Evolutionary conservation across 2,888 invertebrate species (phyloP).

Genomic region (Oegoconia quadripuncta): DNA sequence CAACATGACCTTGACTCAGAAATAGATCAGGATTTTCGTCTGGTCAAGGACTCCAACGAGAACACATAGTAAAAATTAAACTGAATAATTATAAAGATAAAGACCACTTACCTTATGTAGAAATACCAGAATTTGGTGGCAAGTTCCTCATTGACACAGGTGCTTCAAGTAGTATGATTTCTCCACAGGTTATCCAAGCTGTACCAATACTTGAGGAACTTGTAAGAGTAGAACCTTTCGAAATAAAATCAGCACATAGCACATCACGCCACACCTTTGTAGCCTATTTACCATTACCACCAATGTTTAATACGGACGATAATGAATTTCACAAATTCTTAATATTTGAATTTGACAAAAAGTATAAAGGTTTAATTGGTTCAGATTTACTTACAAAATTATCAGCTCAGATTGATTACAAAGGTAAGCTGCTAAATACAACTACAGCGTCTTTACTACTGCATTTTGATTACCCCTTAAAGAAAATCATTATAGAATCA

Average conservation of each 20-base stretch:
- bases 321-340: constrained; percentile 18
- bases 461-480: constrained; percentile 9
- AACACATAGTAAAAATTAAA: too few species aligned
- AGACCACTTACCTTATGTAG: constrained; percentile 6
- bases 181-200: constrained; percentile 11
- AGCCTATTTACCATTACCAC: constrained; percentile 11
- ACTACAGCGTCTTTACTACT: constrained; percentile 10
- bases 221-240: constrained; percentile 13
- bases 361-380: constrained; percentile 20
- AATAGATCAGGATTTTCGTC: too few species aligned
- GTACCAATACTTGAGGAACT: constrained; percentile 8
- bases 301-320: constrained; percentile 6
- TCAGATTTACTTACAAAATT: constrained; percentile 18
- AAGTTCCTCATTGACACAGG: constrained; percentile 22
- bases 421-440: constrained; percentile 10
- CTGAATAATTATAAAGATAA: neutral
- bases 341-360: constrained; percentile 12
- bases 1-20: too few species aligned
- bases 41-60: too few species aligned
- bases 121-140: constrained; percentile 12
- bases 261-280: constrained; percentile 15
- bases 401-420: constrained; percentile 16
- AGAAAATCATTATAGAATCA: constrained; percentile 5
- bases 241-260: constrained; percentile 19
- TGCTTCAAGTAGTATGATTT: constrained; percentile 17